Evolutionary conservation across 1,140 invertebrate species (phyloP), one percentile per base, ranked within the genome.

Genomic region (Megalonaias nervosa): DNA sequence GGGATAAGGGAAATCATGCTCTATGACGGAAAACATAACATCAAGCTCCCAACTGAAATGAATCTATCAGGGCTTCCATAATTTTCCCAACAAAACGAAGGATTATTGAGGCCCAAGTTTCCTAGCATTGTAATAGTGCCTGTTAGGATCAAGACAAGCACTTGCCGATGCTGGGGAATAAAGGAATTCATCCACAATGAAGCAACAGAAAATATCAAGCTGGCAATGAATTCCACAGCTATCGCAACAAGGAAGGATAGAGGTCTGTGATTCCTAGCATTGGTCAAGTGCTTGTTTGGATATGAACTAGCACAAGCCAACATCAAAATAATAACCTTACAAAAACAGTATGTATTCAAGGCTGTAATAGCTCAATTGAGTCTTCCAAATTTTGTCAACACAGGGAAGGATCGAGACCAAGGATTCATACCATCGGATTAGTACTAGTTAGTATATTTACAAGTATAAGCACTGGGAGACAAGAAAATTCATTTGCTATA

Each of bases 271-370:
- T 81, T 77, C 77, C 79, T 68, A 67, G 74, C 61, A 79, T 83
- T 67, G 77, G 61, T 76, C 58, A 67, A 66, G 79, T 83, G 77
- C 74, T 76, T 67, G 76, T 81, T 70, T 74, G 38, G 61, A 21
- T 21, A 59, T 58, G 19, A 60, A 82, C 77, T 81, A 84, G 83
- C 83, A 84, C 81, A 82, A 80, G 80, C 80, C 58, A 71, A n/a
- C n/a, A n/a, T n/a, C n/a, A n/a, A n/a, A n/a, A n/a, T n/a, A n/a
- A n/a, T n/a, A n/a, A n/a, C n/a, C n/a, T n/a, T n/a, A n/a, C n/a
- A n/a, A n/a, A n/a, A n/a, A n/a, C n/a, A n/a, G n/a, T n/a, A n/a
- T n/a, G n/a, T n/a, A n/a, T n/a, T n/a, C n/a, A 62, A 56, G 48
- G 12, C 21, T n/a, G n/a, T n/a, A n/a, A n/a, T n/a, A 48, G 61